Base-by-base conservation (phyloP, 2,797 vertebrate species). In the Apodemus agrarius region DNA sequence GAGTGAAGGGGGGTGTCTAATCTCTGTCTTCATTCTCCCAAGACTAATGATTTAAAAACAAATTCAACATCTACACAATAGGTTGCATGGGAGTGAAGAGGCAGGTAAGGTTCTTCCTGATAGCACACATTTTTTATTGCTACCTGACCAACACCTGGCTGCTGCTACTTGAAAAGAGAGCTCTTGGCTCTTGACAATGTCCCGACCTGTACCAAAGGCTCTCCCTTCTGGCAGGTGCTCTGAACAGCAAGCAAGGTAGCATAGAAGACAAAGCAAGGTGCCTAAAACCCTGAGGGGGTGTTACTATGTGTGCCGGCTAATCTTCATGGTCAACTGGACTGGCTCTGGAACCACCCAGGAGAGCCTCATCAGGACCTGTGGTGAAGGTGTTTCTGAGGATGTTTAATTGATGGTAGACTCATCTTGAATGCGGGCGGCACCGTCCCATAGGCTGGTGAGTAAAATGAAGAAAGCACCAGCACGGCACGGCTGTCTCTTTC, bases 1-100 rank as follows among this genome's bases (percentile, higher is more conserved):
- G 3, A n/a, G n/a, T n/a, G n/a, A n/a, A n/a, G n/a, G n/a, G n/a
- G 88, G 14, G 21, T 34, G 37, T 4, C 34, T 19, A 54, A 67
- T 86, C 90, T 40, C 83, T 17, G 26, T 57, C 40, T 72, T 86
- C 52, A 86, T 93, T 31, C 88, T 76, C 3, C 49, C 40, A 63
- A 90, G 52, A 95, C 90, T 54, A 67, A 79, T 52, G 59, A 11
- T 67, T 79, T 96, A 6, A 93, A 96, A 93, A 78, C 54, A 75
- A 63, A 89, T 78, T 14, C 75, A 54, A 93, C 31, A 8, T 83
- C 52, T 69, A 46, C 57, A 14, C 89, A 83, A 72, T 81, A 89
- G 89, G 61, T 61, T 85, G 11, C n/a, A 59, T 57, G 40, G 17
- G 29, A 52, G 11, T 52, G 49, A 92, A 95, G 49, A 92, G 22